Evolutionary conservation across 1,140 invertebrate genomes (phyloP), one percentile per base, ranked within the genome.

Genomic region (Penaeus indicus): DNA sequence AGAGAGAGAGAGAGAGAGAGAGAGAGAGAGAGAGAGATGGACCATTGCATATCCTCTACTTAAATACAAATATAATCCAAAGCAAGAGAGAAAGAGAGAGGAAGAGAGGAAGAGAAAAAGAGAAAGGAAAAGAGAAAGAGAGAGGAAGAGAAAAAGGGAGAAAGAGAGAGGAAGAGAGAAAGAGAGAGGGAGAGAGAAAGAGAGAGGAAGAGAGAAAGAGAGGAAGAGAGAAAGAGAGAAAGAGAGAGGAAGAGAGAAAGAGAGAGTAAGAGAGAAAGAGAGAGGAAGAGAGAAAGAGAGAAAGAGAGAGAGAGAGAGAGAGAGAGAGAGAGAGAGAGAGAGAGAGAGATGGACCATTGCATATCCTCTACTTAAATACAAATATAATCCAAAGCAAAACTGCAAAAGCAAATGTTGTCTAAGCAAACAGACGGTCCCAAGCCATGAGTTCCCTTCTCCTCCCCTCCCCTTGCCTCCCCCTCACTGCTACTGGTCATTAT

Each of bases 401-500:
- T 47, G 69, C 22, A 62, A 80, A 79, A 86, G 85, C 85, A 86
- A 86, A 86, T 86, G 77, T 86, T 86, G 77, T 64, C 85, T 67
- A 62, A 86, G 85, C 77, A 86, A 86, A 86, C 63, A 86, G 18
- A 77, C 22, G 0, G 4, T 62, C 60, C 27, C 60, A 22, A 22
- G 63, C 27, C 62, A 67, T 67, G 81, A 86, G 85, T 62, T 67
- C 85, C 62, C 84, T 85, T 72, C 78, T 54, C 78, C 72, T 85
- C 83, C 62, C 84, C 21, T 42, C 64, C 25, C 64, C 60, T 61
- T 72, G 32, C 69, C 79, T 27, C 60, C 11, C n/a, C 54, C 86
- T 81, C 86, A 77, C 42, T 72, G 60, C 81, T 78, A 25, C 21
- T 82, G 86, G 86, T 88, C 86, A 88, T 88, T 88, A 88, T 88